A percentile compares a stretch with the other conserved stretches of the same genome.
These are phyloP conservation scores for Motacilla alba DNA, from an alignment of 2,113 vertebrate species.

Conservation along the genomic window DNA sequence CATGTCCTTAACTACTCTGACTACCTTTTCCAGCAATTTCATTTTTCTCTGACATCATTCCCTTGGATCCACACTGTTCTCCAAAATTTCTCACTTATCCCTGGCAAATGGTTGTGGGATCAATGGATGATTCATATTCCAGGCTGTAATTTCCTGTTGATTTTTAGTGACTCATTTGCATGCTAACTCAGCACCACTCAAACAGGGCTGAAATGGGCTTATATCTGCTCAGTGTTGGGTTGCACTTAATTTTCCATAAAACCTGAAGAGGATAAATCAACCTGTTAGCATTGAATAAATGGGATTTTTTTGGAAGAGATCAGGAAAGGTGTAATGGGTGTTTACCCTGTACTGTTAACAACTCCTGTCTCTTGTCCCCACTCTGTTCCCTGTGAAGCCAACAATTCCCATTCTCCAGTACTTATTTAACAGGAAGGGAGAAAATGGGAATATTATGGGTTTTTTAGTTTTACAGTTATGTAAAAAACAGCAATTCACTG, in stretches of 20 bases:
- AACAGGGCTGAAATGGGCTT: background rate
- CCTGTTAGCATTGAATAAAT: background rate
- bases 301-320: background rate
- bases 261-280: background rate
- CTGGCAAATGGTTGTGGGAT: background rate
- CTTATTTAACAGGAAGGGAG: background rate
- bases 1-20: background rate
- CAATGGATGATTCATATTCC: constrained; percentile 13
- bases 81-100: background rate
- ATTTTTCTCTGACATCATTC: background rate
- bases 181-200: constrained; percentile 36
- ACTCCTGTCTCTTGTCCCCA: background rate
- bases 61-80: background rate
- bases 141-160: constrained; percentile 32
- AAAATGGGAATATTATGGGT: background rate
- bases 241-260: background rate
- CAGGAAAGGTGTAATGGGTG: rapidly evolving
- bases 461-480: background rate
- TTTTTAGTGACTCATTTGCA: constrained; percentile 31
- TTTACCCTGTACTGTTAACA: background rate
- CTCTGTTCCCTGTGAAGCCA: background rate
- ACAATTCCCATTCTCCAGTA: background rate
- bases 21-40: background rate
- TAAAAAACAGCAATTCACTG: background rate
- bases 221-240: background rate